Conservation (phyloP, 2,888 invertebrate species). For the Ochropleura plecta region DNA sequence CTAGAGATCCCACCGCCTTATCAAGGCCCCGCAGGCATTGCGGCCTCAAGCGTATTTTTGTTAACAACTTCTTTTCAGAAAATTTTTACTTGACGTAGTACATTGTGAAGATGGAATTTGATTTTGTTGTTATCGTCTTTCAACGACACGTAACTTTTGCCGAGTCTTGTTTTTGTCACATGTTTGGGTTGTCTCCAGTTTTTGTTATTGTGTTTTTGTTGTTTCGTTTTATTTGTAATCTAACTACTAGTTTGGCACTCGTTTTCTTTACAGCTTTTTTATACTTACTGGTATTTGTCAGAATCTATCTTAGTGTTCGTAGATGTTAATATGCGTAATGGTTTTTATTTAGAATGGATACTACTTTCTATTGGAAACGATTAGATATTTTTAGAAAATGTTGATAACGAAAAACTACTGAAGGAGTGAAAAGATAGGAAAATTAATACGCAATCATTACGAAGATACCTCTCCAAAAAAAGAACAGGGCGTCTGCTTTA, state of each 20-base stretch:
- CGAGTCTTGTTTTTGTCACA: constrained; percentile 52
- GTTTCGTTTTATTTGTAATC: constrained; percentile 28
- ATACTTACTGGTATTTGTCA: constrained; percentile 25
- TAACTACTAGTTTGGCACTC: constrained; percentile 33
- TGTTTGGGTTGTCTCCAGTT: constrained; percentile 46
- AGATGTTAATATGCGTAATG: background rate
- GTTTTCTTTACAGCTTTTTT: constrained; percentile 34
- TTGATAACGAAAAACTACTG: background rate
- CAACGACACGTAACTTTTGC: constrained; percentile 56
- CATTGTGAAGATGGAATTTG: constrained; percentile 79
- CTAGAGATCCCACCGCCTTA: constrained; percentile 82
- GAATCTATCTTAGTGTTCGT: constrained; percentile 2
- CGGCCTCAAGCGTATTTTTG: constrained; percentile 84
- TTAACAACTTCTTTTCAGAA: constrained; percentile 89
- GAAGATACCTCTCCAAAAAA: constrained; percentile 69
- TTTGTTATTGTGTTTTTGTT: constrained; percentile 36
- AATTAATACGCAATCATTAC: constrained; percentile 36
- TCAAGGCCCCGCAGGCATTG: constrained; percentile 85
- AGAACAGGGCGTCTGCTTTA: constrained; percentile 78
- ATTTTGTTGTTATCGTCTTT: constrained; percentile 76
- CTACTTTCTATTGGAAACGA: background rate
- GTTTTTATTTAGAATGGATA: background rate
- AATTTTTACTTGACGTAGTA: constrained; percentile 79
- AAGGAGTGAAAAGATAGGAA: background rate
- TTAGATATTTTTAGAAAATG: background rate